Base-by-base conservation (phyloP, 2,888 invertebrate species). In the Synanthedon andrenaeformis region DNA sequence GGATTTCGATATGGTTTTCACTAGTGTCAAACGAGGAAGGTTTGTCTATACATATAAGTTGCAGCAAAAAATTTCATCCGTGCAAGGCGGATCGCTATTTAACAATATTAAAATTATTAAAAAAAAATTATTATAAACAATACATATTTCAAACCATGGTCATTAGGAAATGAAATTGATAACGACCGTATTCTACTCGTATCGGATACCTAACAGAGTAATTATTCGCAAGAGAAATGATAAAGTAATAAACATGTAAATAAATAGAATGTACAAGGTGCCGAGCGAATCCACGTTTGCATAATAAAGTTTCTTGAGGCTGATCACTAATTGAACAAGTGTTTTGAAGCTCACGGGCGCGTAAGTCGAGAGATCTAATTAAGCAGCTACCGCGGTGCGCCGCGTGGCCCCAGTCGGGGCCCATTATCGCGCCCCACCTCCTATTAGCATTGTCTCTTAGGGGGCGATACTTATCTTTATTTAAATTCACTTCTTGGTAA, bases 401-500 rank as follows among this genome's bases (percentile, higher is more conserved):
- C 66, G 60, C 63, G 66, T 70, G 69, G 62, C 76, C 75, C 82
- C 81, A 77, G 79, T 78, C 76, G 76, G 71, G 82, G 81, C 86
- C 79, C 86, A 86, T 86, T 85, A 83, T 83, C 74, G 84, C 82
- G 82, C 82, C 81, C 85, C 82, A 71, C 76, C 79, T 76, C 80
- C 83, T 82, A 86, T 86, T 86, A 87, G 86, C 86, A 86, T 86
- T 86, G 86, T 86, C 86, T 87, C 80, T 82, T 82, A 76, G 80
- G 83, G 85, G 82, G 85, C 84, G 86, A 87, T 86, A 87, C 87
- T 87, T 86, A 87, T 86, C 87, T 86, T 87, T 87, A 87, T 87
- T 87, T 87, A 87, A 87, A 87, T 86, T 87, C 86, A 87, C 87
- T 86, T 86, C 86, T 85, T 86, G 80, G 85, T 86, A 87, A 87